Evolutionary conservation across 2,888 invertebrate genomes (phyloP).

Genomic region (Aporophyla nigra): DNA sequence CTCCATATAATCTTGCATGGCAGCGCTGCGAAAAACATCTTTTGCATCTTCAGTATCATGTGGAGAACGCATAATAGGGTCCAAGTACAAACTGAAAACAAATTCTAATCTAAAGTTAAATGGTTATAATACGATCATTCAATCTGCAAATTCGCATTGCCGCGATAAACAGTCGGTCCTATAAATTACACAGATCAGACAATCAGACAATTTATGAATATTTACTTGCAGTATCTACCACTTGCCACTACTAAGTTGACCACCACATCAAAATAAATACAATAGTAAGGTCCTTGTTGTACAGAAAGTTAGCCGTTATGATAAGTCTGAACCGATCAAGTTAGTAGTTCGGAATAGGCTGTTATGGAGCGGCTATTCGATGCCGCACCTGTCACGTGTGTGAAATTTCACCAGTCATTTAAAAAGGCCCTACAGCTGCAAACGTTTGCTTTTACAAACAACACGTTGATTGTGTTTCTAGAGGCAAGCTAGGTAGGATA

Average conservation of each 20-base stretch:
- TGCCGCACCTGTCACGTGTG: no score
- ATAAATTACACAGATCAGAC: background rate
- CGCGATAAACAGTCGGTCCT: background rate
- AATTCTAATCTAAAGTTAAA: constrained; percentile 21
- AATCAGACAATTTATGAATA: background rate
- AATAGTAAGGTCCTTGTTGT: background rate
- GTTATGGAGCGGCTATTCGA: no score
- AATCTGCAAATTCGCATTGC: background rate
- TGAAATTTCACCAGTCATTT: background rate
- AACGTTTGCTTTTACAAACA: background rate
- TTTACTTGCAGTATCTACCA: no score
- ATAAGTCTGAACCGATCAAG: background rate
- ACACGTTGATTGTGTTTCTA: no score
- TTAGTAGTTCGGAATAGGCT: background rate
- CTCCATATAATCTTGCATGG: constrained; percentile 69
- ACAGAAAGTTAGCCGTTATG: background rate
- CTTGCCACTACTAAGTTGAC: background rate
- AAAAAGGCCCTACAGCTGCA: background rate
- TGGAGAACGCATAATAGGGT: constrained; percentile 85
- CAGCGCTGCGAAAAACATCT: constrained; percentile 65
- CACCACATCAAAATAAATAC: background rate
- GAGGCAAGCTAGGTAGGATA: background rate
- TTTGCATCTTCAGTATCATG: constrained; percentile 72
- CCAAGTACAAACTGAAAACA: constrained; percentile 81
- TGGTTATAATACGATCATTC: background rate